Evolutionary conservation across 2,113 vertebrate genomes (phyloP).

Genomic region (Quiscalus mexicanus): DNA sequence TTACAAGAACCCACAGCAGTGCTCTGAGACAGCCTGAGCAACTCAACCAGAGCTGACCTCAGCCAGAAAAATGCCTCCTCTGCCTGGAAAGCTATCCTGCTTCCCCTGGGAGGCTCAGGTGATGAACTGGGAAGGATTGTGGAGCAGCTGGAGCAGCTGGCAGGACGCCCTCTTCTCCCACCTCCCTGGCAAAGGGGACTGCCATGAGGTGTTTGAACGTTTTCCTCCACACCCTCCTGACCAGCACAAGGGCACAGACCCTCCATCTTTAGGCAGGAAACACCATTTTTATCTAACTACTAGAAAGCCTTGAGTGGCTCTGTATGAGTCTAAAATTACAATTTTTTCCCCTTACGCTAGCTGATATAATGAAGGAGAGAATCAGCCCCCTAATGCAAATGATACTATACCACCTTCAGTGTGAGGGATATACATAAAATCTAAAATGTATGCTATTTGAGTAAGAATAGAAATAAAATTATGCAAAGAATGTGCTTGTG

Average conservation of each 20-base stretch:
- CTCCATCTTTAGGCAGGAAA: background rate
- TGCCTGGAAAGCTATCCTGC: background rate
- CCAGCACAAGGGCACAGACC: background rate
- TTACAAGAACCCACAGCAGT: rapidly evolving
- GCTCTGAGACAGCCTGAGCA: rapidly evolving
- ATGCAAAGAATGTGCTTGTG: background rate
- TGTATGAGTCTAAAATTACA: background rate
- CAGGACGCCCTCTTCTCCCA: rapidly evolving
- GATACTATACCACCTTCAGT: background rate
- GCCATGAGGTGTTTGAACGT: background rate
- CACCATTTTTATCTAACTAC: background rate
- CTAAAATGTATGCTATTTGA: background rate
- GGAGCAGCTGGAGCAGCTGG: background rate
- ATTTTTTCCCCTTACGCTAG: background rate
- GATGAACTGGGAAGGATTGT: background rate
- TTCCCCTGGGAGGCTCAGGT: background rate
- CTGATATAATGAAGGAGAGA: background rate
- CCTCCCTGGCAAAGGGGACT: background rate
- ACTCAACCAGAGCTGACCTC: rapidly evolving
- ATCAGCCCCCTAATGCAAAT: background rate
- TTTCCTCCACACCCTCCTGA: background rate
- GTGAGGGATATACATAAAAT: background rate
- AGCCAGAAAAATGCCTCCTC: background rate
- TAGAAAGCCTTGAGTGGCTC: background rate
- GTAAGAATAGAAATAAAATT: slow-evolving; percentile 22